phyloP scores from a whole-genome alignment of 2,888 invertebrate genomes.

The Chesias legatella region DNA sequence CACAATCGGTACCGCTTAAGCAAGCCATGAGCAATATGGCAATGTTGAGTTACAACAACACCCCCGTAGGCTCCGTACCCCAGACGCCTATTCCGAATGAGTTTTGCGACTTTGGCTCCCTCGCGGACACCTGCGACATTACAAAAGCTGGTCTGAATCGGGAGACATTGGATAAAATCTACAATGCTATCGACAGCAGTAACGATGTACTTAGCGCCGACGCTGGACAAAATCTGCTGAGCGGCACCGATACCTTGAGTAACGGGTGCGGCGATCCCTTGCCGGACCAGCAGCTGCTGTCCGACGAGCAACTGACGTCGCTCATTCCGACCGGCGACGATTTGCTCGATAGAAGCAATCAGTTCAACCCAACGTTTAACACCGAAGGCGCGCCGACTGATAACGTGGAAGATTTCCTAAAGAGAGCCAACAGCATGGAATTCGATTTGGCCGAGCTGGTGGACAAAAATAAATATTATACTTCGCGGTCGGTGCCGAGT shows the following conservation, averaged over 20 bases:
- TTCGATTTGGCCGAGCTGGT: constrained; percentile 64
- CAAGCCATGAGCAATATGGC: constrained; percentile 72
- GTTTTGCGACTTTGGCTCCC: constrained; percentile 85
- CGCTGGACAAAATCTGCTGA: constrained; percentile 51
- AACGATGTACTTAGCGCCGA: constrained; percentile 64
- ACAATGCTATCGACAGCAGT: constrained; percentile 81
- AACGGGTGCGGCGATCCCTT: constrained; percentile 67
- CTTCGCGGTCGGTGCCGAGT: constrained; percentile 85
- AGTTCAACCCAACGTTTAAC: constrained; percentile 56
- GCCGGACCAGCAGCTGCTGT: constrained; percentile 59
- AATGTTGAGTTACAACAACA: constrained; percentile 67
- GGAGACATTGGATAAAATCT: constrained; percentile 83
- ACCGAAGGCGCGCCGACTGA: constrained; percentile 49
- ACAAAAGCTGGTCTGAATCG: constrained; percentile 75
- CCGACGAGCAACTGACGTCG: constrained; percentile 61
- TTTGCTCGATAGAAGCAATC: constrained; percentile 51
- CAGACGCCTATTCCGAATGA: constrained; percentile 86
- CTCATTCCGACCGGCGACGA: constrained; percentile 65
- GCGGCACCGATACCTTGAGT: constrained; percentile 51
- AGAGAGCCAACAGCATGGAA: constrained; percentile 69
- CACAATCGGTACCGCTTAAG: constrained; percentile 89
- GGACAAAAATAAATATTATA: constrained; percentile 68
- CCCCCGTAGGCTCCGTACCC: constrained; percentile 83
- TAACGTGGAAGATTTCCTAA: constrained; percentile 68
- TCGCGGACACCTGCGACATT: constrained; percentile 79